A percentile compares a stretch with the other conserved stretches of the same genome.
phyloP scores from a whole-genome alignment of 2,797 vertebrate genomes.

The Amazona ochrocephala region DNA sequence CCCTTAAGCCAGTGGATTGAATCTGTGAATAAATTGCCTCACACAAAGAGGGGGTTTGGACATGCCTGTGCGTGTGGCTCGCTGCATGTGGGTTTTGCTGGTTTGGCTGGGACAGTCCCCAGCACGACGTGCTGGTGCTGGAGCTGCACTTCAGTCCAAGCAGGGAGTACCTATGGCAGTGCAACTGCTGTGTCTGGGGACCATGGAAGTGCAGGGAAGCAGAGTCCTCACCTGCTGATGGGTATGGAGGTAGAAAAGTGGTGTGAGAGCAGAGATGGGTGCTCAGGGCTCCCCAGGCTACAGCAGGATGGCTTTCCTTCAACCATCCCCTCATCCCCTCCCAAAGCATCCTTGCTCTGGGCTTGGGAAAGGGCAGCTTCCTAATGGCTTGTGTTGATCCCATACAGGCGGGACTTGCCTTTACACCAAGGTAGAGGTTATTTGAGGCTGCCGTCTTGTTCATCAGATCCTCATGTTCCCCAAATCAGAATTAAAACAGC shows the following conservation, averaged over 20 bases:
- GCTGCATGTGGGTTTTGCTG: background rate
- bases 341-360: background rate
- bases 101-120: background rate
- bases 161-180: background rate
- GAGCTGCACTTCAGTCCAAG: background rate
- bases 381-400: slow-evolving; percentile 9
- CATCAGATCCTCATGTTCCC: slow-evolving; percentile 33
- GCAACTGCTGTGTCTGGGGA: accelerated
- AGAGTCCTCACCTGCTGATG: background rate
- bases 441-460: slow-evolving; percentile 34
- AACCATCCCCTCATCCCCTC: background rate
- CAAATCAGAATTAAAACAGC: background rate
- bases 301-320: background rate
- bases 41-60: background rate
- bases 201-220: accelerated
- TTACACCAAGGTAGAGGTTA: slow-evolving; percentile 26
- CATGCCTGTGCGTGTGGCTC: background rate
- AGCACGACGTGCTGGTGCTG: background rate
- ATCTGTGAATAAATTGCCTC: background rate
- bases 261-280: background rate
- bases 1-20: background rate
- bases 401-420: slow-evolving; percentile 25
- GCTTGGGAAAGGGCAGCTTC: slow-evolving; percentile 10
- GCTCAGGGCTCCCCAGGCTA: background rate
- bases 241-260: accelerated